phyloP scores from a whole-genome alignment of 2,113 vertebrate species.

The Hemichromis elongatus region DNA sequence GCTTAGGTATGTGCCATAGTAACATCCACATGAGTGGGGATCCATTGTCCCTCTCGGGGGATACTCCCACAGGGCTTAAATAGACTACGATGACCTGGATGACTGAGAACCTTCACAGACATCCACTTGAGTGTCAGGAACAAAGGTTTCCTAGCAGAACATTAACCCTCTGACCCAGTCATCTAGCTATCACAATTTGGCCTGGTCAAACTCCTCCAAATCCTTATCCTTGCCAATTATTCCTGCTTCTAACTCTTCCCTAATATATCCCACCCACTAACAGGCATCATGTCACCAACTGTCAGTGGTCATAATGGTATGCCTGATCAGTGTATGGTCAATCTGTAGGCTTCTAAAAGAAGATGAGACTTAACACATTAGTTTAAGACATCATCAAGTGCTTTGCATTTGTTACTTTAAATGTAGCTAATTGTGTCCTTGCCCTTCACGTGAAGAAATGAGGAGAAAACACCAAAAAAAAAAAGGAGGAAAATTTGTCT shows the following conservation, averaged over 20 bases:
- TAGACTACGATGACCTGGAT: too few relatives aligned
- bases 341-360: neutral
- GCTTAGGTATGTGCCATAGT: neutral
- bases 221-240: neutral
- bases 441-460: neutral
- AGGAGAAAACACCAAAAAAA: neutral
- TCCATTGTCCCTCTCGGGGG: too few relatives aligned
- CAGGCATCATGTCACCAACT: neutral
- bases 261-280: neutral
- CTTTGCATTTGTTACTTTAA: neutral
- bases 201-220: neutral
- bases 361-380: neutral
- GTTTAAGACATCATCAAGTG: neutral
- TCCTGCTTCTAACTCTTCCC: neutral
- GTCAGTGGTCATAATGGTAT: neutral
- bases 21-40: neutral
- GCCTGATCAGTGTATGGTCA: neutral
- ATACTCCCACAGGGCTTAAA: too few relatives aligned
- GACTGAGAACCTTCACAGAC: too few relatives aligned
- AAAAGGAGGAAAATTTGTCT: neutral
- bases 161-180: neutral
- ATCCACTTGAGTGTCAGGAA: neutral
- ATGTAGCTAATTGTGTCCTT: neutral
- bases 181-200: neutral
- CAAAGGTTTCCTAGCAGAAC: neutral